Percentiles rank a stretch among this genome's conserved stretches.
These are phyloP conservation scores for Eidolon dupreanum DNA, from an alignment of 2,797 vertebrate species.

Conservation along the genomic window DNA sequence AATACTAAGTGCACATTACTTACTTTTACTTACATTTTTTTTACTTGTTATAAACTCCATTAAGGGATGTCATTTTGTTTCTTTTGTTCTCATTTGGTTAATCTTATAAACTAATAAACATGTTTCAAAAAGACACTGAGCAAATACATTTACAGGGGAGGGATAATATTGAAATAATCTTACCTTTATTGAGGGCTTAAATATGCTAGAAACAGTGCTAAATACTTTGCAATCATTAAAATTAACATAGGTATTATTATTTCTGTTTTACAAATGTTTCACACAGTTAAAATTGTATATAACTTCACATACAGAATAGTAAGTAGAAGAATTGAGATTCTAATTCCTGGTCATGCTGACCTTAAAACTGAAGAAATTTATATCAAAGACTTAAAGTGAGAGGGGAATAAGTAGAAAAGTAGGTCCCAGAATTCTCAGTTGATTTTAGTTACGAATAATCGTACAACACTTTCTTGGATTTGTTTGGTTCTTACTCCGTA, in stretches of 20 bases:
- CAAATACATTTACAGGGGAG: neutral
- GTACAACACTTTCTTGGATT: constrained; percentile 38
- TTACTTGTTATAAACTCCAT: neutral
- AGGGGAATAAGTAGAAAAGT: neutral
- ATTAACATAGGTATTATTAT: neutral
- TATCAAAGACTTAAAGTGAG: neutral
- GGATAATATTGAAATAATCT: neutral
- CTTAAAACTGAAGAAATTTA: neutral
- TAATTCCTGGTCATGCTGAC: neutral
- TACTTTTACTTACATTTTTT: neutral
- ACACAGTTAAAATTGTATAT: neutral
- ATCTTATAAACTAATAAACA: neutral
- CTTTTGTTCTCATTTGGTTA: neutral
- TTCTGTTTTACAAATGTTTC: neutral
- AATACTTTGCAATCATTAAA: neutral
- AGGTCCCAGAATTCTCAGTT: neutral
- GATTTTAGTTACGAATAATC: constrained; percentile 14
- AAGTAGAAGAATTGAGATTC: neutral
- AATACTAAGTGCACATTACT: neutral
- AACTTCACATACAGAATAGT: neutral
- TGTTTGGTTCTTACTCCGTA: constrained; percentile 69
- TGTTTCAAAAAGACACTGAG: neutral
- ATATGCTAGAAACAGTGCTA: neutral
- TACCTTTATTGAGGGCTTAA: neutral
- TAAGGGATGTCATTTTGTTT: neutral